Conservation (phyloP, 1,140 invertebrate genomes). For the Nasonia longicornis region DNA sequence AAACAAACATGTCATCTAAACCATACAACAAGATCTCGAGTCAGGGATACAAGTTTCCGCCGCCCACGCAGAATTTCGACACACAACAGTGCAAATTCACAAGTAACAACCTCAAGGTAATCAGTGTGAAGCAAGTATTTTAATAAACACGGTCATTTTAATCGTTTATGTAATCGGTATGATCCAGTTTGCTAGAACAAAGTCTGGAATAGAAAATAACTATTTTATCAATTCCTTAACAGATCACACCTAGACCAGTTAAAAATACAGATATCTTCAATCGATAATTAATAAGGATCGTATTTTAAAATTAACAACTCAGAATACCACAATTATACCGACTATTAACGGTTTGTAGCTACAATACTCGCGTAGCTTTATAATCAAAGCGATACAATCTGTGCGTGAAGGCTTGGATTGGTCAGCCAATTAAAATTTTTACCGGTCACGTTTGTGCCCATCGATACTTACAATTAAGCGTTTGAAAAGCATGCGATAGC, state of each 20-base stretch:
- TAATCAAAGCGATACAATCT: background rate
- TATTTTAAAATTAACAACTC: too few relatives aligned
- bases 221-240: background rate
- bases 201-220: too few relatives aligned
- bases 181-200: background rate
- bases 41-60: conserved; percentile 67
- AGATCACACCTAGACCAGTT: background rate
- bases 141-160: background rate
- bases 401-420: background rate
- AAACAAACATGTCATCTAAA: conserved; percentile 41
- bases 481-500: background rate
- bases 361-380: too few relatives aligned
- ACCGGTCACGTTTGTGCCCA: background rate
- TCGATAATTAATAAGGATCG: too few relatives aligned
- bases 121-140: background rate
- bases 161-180: background rate
- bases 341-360: too few relatives aligned
- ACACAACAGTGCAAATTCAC: conserved; percentile 63
- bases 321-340: too few relatives aligned
- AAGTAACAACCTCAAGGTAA: conserved; percentile 60
- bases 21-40: conserved; percentile 59
- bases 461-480: background rate
- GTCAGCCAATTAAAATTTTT: conserved; percentile 2
- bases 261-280: background rate
- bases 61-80: conserved; percentile 63